phyloP scores from a whole-genome alignment of 1,140 invertebrate species.

The Prorops nasuta region DNA sequence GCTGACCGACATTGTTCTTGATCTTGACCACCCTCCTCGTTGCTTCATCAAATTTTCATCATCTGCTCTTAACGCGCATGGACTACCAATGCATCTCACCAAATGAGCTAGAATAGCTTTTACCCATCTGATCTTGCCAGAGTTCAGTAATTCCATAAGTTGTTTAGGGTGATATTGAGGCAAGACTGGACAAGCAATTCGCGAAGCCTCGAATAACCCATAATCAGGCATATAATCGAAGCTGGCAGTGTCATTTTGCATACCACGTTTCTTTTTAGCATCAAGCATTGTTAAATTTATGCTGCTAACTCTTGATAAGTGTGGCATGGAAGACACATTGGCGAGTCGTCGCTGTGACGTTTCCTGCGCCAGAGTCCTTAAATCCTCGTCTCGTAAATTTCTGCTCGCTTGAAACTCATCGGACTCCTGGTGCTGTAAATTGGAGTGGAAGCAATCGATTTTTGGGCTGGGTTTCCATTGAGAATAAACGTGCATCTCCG shows the following conservation, averaged over 20 bases:
- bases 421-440: constrained; percentile 55
- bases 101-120: constrained; percentile 97
- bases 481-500: constrained; percentile 98
- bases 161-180: constrained; percentile 99
- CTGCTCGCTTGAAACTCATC: constrained; percentile 71
- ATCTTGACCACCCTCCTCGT: constrained; percentile 73
- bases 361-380: constrained; percentile 72
- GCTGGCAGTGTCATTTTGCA: constrained; percentile 60
- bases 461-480: constrained; percentile 87
- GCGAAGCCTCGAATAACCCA: constrained; percentile 94
- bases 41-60: constrained; percentile 62
- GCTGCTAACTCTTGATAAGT: constrained; percentile 76
- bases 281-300: constrained; percentile 78
- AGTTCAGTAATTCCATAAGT: constrained; percentile 97
- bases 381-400: constrained; percentile 77
- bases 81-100: constrained; percentile 78
- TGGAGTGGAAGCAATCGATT: constrained; percentile 51
- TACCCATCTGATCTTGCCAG: constrained; percentile 95
- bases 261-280: constrained; percentile 66
- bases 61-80: constrained; percentile 60
- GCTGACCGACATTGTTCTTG: constrained; percentile 83
- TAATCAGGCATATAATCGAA: constrained; percentile 86
- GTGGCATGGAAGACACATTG: constrained; percentile 74
- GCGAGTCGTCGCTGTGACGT: constrained; percentile 67
- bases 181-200: constrained; percentile 94